Evolutionary conservation across 2,888 invertebrate species (phyloP), one percentile per base, ranked within the genome.

Genomic region (Druceiella hillmani): DNA sequence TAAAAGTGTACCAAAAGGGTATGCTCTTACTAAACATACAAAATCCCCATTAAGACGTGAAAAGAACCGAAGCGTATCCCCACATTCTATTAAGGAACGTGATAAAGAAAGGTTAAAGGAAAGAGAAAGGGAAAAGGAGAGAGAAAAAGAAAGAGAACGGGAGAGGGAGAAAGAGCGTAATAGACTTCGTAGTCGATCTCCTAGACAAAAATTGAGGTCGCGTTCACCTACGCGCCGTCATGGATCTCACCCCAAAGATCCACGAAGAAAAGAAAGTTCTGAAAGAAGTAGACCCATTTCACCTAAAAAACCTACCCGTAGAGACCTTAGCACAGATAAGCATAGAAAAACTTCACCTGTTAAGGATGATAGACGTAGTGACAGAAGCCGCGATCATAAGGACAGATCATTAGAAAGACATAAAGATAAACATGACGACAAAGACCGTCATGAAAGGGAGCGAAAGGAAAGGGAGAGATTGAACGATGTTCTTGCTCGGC

Each of bases 391-490:
- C 50, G 76, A 59, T 50, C 65, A 64, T 44, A 75, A 66, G 55
- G 71, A 68, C 51, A 66, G 58, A 52, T 74, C 60, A 42, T 56
- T 64, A 52, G 74, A 73, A 50, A 60, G 64, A 46, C 61, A 72
- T 39, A 74, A 74, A 54, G 66, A 71, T 40, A 73, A 74, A 54
- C 65, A 73, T 50, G 74, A 74, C 42, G 74, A 75, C 30, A 71
- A 76, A 54, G 76, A 78, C 49, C 63, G 76, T 52, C 68, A 80
- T 46, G 83, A 83, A 40, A 68, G 82, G 32, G 79, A 79, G 3
- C 62, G 70, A 11, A 78, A 78, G 48, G 78, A 79, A 50, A 64
- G 78, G 1, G 74, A 76, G n/a, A n/a, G n/a, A n/a, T n/a, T n/a
- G n/a, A n/a, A n/a, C 47, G 87, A 87, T 46, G 74, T 76, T 0